Conservation (phyloP, 2,888 invertebrate species). For the Zootermopsis nevadensis region DNA sequence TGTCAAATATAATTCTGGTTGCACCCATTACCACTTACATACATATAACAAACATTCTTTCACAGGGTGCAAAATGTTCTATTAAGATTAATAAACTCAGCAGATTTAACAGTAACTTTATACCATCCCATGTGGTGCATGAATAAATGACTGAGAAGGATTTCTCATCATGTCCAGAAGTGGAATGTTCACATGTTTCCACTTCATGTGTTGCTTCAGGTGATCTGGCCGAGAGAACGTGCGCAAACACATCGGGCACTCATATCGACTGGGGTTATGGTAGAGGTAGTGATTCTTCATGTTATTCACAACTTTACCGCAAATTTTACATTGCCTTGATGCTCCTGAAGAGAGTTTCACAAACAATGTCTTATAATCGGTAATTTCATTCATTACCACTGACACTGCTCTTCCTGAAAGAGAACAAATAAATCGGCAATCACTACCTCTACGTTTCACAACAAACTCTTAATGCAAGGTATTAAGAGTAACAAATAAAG, state of each 20-base stretch:
- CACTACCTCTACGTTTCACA: conserved; percentile 44
- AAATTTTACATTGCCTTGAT: conserved; percentile 59
- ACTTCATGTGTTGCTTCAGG: conserved; percentile 64
- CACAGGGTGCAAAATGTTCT: not conserved
- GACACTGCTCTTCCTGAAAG: conserved; percentile 36
- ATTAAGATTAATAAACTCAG: not conserved
- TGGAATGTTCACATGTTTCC: conserved; percentile 59
- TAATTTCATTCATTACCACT: conserved; percentile 34
- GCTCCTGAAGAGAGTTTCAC: conserved; percentile 54
- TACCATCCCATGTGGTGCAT: conserved; percentile 24
- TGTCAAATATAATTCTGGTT: conserved; percentile 8
- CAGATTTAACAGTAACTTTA: conserved; percentile 12
- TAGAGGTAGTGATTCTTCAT: conserved; percentile 60
- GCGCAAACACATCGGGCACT: conserved; percentile 58
- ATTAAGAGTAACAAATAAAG: not conserved
- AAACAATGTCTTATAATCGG: conserved; percentile 49
- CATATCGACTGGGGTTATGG: conserved; percentile 59
- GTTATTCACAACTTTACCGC: conserved; percentile 61
- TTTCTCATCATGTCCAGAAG: not conserved
- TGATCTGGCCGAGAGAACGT: conserved; percentile 63
- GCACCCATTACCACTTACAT: not conserved
- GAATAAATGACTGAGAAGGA: not conserved
- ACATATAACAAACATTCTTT: not conserved
- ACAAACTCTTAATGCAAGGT: not conserved
- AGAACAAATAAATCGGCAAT: conserved; percentile 37